Evolutionary conservation across 1,140 invertebrate genomes (phyloP).

Genomic region (Tribolium castaneum): DNA sequence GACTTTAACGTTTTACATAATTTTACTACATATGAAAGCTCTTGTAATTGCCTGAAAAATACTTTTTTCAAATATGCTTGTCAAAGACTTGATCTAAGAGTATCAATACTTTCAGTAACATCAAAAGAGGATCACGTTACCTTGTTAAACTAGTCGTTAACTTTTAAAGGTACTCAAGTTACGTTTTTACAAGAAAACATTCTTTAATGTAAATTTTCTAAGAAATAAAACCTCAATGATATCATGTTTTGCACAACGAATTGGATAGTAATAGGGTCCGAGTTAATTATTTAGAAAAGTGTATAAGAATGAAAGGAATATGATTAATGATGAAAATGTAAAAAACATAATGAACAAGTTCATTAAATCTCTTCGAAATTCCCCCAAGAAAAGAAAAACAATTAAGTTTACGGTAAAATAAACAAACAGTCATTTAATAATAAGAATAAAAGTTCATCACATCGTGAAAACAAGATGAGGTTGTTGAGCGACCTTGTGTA

Average conservation of each 20-base stretch:
- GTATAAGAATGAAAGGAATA: background rate
- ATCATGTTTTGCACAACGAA: background rate
- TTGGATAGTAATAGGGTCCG: background rate
- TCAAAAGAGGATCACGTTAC: conserved; percentile 6
- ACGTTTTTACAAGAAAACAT: background rate
- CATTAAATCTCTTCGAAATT: conserved; percentile 7
- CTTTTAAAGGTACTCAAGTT: background rate
- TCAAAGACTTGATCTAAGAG: background rate
- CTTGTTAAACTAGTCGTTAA: conserved; percentile 1
- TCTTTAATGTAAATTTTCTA: too few relatives aligned
- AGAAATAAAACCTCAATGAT: background rate
- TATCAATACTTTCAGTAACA: background rate
- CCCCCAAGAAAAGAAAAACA: background rate
- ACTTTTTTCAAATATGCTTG: too few relatives aligned
- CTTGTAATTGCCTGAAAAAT: too few relatives aligned
- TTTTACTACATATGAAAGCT: background rate
- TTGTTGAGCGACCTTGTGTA: conserved; percentile 30
- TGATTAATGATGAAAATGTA: background rate
- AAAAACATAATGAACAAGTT: background rate
- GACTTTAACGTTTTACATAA: too few relatives aligned
- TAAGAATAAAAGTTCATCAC: background rate
- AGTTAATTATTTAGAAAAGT: background rate
- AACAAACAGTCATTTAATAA: conserved; percentile 4
- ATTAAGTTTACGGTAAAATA: conserved; percentile 24
- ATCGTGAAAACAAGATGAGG: conserved; percentile 15